Evolutionary conservation across 37 sponge, comb jelly and placozoan species (phyloP), one percentile per base, ranked within the genome.

Genomic region (Geodia barretti): DNA sequence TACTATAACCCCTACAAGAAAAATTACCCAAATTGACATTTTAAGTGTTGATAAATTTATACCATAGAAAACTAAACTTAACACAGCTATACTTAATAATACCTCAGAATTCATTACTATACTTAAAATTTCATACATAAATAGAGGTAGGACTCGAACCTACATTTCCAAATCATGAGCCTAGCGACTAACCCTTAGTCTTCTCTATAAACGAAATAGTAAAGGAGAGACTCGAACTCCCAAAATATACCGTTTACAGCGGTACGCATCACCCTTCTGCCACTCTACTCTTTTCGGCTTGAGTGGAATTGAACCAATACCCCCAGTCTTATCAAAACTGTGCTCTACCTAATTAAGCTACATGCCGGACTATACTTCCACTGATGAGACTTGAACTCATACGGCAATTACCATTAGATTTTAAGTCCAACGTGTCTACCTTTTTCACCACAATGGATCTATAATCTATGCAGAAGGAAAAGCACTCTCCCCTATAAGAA

Each of bases 131-230:
- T 62, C 17, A 73, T 40, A 23, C 39, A 62, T 62, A 73, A 40
- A 76, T 73, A 83, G 69, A 73, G 84, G 74, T 64, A 79, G 89
- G 89, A 83, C 59, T 89, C 65, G 89, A 89, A 89, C 89, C 89
- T 30, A 83, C 79, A 83, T 68, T 25, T 59, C 79, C 84, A 83
- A 78, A 83, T 79, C 33, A 89, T 89, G 89, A 89, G 80, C 42
- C 89, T 83, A 79, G 72, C 41, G 39, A 83, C 89, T 72, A 62
- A 73, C 89, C 89, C 23, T 79, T 79, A 73, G 89, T 83, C 68
- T 40, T 77, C 84, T 40, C 68, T 78, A 72, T 69, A 79, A 47
- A 47, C 54, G 14, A 47, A 71, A 72, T 81, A 72, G 69, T 79
- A 65, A 79, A 65, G 65, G 80, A 64, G 73, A 75, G 84, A 75